These are phyloP conservation scores for Pterocles gutturalis DNA, from an alignment of 2,113 vertebrate genomes.

Conservation along the genomic window DNA sequence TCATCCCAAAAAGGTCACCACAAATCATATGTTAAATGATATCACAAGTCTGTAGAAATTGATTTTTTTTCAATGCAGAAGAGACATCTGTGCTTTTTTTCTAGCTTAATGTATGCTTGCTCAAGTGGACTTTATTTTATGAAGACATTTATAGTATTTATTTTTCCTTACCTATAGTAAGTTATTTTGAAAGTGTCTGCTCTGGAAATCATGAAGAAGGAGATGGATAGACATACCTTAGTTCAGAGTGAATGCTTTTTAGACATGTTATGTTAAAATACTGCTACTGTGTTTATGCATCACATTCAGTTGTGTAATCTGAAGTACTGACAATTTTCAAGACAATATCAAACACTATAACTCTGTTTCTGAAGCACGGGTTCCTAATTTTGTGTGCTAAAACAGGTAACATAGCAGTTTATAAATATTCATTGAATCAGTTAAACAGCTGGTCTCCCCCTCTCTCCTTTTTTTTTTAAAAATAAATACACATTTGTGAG, in stretches of 20 bases:
- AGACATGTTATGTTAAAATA: neutral
- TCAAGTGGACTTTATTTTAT: neutral
- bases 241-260: neutral
- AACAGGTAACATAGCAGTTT: neutral
- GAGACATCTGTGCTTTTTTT: neutral
- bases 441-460: neutral
- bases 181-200: neutral
- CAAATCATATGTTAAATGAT: neutral
- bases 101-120: neutral
- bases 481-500: neutral
- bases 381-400: neutral
- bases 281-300: neutral
- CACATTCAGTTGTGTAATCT: neutral
- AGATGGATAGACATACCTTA: neutral
- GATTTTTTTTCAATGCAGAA: neutral
- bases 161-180: neutral
- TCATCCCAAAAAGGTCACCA: neutral
- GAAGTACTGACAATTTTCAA: fast-evolving
- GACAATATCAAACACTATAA: neutral
- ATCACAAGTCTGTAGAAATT: neutral
- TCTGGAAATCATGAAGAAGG: neutral
- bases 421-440: neutral
- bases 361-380: neutral
- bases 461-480: neutral
- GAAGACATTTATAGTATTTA: neutral